Evolutionary conservation across 2,888 invertebrate species (phyloP), one percentile per base, ranked within the genome.

Genomic region (Eupithecia abbreviata): DNA sequence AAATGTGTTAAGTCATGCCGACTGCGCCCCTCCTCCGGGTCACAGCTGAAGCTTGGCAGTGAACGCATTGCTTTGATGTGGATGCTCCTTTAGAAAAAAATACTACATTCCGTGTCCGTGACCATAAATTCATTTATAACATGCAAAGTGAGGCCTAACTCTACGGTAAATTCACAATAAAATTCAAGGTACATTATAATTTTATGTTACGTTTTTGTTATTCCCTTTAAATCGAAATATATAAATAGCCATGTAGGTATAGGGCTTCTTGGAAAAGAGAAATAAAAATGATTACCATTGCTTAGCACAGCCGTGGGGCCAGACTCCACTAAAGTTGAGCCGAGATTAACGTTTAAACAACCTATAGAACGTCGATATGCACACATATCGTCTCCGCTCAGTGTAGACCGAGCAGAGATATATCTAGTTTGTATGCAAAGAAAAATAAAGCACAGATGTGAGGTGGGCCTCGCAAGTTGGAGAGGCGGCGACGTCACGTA

Each of bases 91-190:
- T 43, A 51, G 80, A 80, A 76, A 82, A 80, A 65, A 42, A 68
- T 82, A 80, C 83, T 82, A 81, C 79, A 75, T 78, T 76, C 49
- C 62, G 72, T 80, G 49, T 74, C 80, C 81, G 79, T 77, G 83
- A 83, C 83, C 72, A 79, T 78, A 80, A 81, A 82, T 83, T 79
- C 78, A 79, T 78, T 78, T 71, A 72, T 77, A 74, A 80, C 75
- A 81, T 81, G 78, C 78, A 74, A 69, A 30, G 10, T 69, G 47
- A 47, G 47, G 5, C 45, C 69, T 45, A n/a, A 68, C 4, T 30
- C 69, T 69, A 49, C 12, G 30, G 66, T 80, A 76, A 82, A 69
- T 71, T 74, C 71, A 74, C 13, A 62, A 66, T 15, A 41, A 42
- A 42, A 66, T 42, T 42, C 65, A 18, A 12, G 30, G 4, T 62